Conservation (phyloP, 2,888 invertebrate genomes). For the Heterodera filipjevi region DNA sequence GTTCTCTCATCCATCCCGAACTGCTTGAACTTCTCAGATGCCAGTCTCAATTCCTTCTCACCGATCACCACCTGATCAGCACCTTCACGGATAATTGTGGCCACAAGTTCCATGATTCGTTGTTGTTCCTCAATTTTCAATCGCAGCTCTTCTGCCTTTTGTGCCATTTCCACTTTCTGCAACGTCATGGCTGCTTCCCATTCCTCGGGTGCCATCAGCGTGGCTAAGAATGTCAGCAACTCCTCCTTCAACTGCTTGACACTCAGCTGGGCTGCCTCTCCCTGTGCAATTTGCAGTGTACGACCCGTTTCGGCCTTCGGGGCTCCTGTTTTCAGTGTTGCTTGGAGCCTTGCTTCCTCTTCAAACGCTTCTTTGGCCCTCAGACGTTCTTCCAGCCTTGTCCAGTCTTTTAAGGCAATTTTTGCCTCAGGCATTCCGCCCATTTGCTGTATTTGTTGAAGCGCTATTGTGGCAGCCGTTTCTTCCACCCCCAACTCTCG, state of each 20-base stretch:
- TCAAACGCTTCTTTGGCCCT: slow-evolving; percentile 12
- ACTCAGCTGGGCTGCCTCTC: not conserved
- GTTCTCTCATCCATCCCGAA: too few species aligned
- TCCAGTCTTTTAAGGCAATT: not conserved
- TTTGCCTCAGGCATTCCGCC: not conserved
- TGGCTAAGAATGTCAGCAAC: not conserved
- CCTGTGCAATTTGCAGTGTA: not conserved
- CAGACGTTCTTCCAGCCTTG: not conserved
- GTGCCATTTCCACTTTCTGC: not conserved
- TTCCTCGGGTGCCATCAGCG: not conserved
- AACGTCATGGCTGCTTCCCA: not conserved
- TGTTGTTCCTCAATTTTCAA: not conserved
- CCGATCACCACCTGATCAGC: not conserved
- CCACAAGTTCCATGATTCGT: not conserved
- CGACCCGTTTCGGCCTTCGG: not conserved
- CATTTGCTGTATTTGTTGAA: slow-evolving; percentile 1
- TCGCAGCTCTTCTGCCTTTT: not conserved
- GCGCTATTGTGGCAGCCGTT: not conserved
- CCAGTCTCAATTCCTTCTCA: not conserved
- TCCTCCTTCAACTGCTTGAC: not conserved
- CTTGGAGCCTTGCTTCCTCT: slow-evolving; percentile 17
- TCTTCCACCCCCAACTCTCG: not conserved
- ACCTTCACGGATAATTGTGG: not conserved
- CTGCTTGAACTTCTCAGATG: not conserved
- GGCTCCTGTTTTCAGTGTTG: not conserved